Evolutionary conservation across 2,797 vertebrate species (phyloP).

Genomic region (Hippocampus kuda): DNA sequence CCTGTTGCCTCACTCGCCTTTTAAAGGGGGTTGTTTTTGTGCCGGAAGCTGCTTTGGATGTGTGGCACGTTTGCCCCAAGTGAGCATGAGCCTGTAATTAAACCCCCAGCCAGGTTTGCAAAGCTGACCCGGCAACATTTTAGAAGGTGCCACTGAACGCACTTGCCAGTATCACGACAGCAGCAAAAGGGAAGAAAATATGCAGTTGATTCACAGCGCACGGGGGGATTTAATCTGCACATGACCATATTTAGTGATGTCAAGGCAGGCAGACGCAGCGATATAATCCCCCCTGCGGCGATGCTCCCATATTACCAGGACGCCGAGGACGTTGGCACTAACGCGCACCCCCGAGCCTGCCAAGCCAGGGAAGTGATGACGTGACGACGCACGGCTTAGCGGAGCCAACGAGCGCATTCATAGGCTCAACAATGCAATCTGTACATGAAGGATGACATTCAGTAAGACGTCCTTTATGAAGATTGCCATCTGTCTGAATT

Average conservation of each 20-base stretch:
- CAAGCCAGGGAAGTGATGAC: constrained; percentile 20
- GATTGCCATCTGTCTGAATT: background rate
- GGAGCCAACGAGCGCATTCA: background rate
- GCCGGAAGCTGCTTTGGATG: background rate
- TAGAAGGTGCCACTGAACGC: constrained; percentile 60
- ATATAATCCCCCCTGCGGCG: constrained; percentile 58
- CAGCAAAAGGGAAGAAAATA: background rate
- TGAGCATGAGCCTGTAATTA: constrained; percentile 68
- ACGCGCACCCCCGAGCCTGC: constrained; percentile 38
- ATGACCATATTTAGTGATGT: constrained; percentile 70
- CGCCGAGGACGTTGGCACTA: constrained; percentile 58
- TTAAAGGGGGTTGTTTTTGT: constrained; percentile 8
- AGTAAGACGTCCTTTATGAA: background rate
- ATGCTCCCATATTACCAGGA: constrained; percentile 64
- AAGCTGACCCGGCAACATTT: background rate
- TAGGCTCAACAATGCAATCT: constrained; percentile 6
- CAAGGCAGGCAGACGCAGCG: constrained; percentile 63
- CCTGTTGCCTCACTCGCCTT: constrained; percentile 47
- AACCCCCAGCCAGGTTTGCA: constrained; percentile 22
- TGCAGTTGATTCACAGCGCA: constrained; percentile 22
- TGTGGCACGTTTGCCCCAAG: constrained; percentile 8
- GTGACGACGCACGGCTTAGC: constrained; percentile 7
- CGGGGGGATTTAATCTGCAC: constrained; percentile 59
- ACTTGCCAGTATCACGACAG: constrained; percentile 48
- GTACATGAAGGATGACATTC: background rate